Evolutionary conservation across 2,113 vertebrate genomes (phyloP), one percentile per base, ranked within the genome.

Genomic region (Laticauda laticaudata): DNA sequence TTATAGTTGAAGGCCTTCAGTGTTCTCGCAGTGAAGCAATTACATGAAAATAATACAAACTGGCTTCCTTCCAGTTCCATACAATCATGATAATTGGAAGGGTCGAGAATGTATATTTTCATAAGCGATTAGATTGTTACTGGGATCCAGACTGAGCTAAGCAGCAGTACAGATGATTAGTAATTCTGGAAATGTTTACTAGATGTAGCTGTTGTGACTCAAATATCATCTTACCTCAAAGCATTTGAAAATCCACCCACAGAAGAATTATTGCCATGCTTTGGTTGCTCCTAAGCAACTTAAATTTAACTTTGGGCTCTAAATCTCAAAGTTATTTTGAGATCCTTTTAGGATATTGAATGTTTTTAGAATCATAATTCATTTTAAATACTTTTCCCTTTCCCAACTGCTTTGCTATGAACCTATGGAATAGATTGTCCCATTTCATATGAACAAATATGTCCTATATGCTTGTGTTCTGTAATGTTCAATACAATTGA

Each of bases 161-260:
- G 96, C 87, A 95, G 45, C 45, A 39, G 92, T 61, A 89, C 94
- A 92, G 94, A 96, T 97, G 95, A 96, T 96, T 96, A 94, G 95
- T 96, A 95, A 97, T 95, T 97, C 85, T 55, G 2, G 93, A 95
- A 97, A 96, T 97, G 94, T 96, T 97, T 96, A 96, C 5, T 21
- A 93, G 93, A 95, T 96, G 93, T 90, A 39, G 89, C 93, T 89
- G 90, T 96, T 95, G 91, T 95, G 96, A 97, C 94, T 95, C 95
- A 89, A 92, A 51, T 24, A 93, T 96, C 94, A 92, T 93, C 54
- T 97, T 96, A 96, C 95, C 93, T 93, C 91, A 81, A 59, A 92
- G 89, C 75, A 10, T 0, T 93, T 93, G 93, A 93, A 90, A 94
- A 89, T 0, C 0, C 75, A 94, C 7, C 94, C 2, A 0, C 92